Base-by-base conservation (phyloP, 2,888 invertebrate species). In the Agrenia bidenticulata region DNA sequence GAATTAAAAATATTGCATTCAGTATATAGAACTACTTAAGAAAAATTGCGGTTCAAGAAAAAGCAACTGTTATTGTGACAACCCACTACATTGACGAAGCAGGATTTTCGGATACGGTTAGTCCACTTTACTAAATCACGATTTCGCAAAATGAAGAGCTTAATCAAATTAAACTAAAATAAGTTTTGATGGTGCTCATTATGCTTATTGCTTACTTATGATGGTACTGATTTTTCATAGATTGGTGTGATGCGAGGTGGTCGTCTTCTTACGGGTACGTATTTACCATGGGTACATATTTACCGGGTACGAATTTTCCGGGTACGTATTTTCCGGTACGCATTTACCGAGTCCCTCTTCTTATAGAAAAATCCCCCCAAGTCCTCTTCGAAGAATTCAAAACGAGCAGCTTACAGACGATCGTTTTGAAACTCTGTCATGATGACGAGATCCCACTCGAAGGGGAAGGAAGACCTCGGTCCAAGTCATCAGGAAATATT, bases 161-260 rank as follows among this genome's bases (percentile, higher is more conserved):
- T n/a, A n/a, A n/a, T n/a, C n/a, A n/a, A n/a, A n/a, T n/a, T n/a
- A n/a, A n/a, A n/a, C n/a, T n/a, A n/a, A n/a, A n/a, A n/a, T n/a
- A n/a, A n/a, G n/a, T n/a, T n/a, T n/a, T n/a, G n/a, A n/a, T n/a
- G n/a, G n/a, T n/a, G n/a, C n/a, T n/a, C n/a, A n/a, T n/a, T n/a
- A n/a, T n/a, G n/a, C n/a, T n/a, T n/a, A n/a, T n/a, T n/a, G n/a
- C n/a, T n/a, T n/a, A n/a, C n/a, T n/a, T n/a, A n/a, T 11, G 9
- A 15, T 15, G 15, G 15, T 39, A 11, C 39, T 17, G 19, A 9
- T 45, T 15, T 51, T 11, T 15, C 21, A 7, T 51, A 51, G 51
- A 23, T 64, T 17, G 64, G 64, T 13, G 53, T 64, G 11, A 64
- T 64, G 64, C 21, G 68, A 41, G 61, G 61, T 15, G 68, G 67